Evolutionary conservation across 2,888 invertebrate species (phyloP), one percentile per base, ranked within the genome.

Genomic region (Ctenicera cuprea): DNA sequence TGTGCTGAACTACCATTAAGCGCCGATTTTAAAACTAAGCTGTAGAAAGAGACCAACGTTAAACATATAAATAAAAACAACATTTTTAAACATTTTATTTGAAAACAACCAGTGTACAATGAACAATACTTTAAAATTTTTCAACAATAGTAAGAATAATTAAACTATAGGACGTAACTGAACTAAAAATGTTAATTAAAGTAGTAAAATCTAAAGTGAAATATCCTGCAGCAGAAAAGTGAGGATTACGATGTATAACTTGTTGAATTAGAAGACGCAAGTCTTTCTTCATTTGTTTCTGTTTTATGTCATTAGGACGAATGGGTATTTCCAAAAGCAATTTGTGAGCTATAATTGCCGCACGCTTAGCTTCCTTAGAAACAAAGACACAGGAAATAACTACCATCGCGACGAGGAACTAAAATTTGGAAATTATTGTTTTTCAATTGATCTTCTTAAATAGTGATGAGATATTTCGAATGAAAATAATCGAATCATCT

Each of bases 161-260:
- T 70, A 82, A 80, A 66, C 81, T 73, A 66, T 82, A 82, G 0
- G 82, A 81, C 33, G 80, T 80, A 14, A 82, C 68, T 18, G 80
- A 79, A 18, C 79, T 80, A 8, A 82, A 65, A 14, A 82, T 75
- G 5, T 79, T 77, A 26, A 81, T 81, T 18, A 82, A 41, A 71
- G 79, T 79, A n/a, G 76, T 73, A 52, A 74, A 73, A 68, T 82
- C 77, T 0, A 82, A 74, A 8, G 74, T 67, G 38, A 82, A 82
- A 64, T 80, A 82, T 14, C 81, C 81, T 14, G 79, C 79, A 14
- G 82, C 82, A 16, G 78, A 75, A 57, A 82, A 77, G n/a, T 50
- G 59, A 7, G 79, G 77, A 26, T 71, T 71, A 70, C 79, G 79
- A 18, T 73, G 72, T 11, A 52, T 63, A 12, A 76, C 72, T 63